Evolutionary conservation across 2,888 invertebrate genomes (phyloP).

Genomic region (Spialia ferax): DNA sequence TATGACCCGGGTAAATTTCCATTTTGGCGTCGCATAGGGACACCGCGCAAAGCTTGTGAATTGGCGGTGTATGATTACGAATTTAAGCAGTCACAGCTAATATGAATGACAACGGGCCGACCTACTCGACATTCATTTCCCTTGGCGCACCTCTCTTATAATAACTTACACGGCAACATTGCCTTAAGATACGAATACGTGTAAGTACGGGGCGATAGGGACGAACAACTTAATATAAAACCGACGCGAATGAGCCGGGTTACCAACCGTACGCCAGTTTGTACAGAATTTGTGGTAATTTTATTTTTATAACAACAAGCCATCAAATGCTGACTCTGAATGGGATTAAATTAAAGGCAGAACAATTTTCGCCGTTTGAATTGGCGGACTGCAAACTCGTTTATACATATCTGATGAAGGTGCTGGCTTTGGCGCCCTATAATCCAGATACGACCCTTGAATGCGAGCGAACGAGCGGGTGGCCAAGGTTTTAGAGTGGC

Average conservation of each 20-base stretch:
- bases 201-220: slow-evolving; percentile 53
- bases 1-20: slow-evolving; percentile 14
- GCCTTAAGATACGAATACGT: slow-evolving; percentile 75
- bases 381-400: slow-evolving; percentile 74
- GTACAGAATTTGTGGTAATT: slow-evolving; percentile 1
- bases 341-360: slow-evolving; percentile 70
- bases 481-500: slow-evolving; percentile 85
- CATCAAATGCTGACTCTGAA: slow-evolving; percentile 61
- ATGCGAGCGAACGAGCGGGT: slow-evolving; percentile 84
- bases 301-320: slow-evolving; percentile 52
- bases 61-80: slow-evolving; percentile 81
- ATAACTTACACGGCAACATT: slow-evolving; percentile 83
- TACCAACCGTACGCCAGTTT: slow-evolving; percentile 39
- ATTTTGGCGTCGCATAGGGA: slow-evolving; percentile 45
- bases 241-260: slow-evolving; percentile 44
- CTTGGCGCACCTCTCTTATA: slow-evolving; percentile 84
- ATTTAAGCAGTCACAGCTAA: slow-evolving; percentile 84
- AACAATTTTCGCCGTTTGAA: slow-evolving; percentile 76
- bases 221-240: slow-evolving; percentile 50
- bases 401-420: slow-evolving; percentile 84
- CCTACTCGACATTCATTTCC: slow-evolving; percentile 86
- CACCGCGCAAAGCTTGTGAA: slow-evolving; percentile 66
- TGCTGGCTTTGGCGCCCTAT: slow-evolving; percentile 84
- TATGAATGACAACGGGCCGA: slow-evolving; percentile 85
- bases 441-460: slow-evolving; percentile 85